These are phyloP conservation scores for Amblyornis subalaris DNA, from an alignment of 2,113 vertebrate species.

Conservation along the genomic window DNA sequence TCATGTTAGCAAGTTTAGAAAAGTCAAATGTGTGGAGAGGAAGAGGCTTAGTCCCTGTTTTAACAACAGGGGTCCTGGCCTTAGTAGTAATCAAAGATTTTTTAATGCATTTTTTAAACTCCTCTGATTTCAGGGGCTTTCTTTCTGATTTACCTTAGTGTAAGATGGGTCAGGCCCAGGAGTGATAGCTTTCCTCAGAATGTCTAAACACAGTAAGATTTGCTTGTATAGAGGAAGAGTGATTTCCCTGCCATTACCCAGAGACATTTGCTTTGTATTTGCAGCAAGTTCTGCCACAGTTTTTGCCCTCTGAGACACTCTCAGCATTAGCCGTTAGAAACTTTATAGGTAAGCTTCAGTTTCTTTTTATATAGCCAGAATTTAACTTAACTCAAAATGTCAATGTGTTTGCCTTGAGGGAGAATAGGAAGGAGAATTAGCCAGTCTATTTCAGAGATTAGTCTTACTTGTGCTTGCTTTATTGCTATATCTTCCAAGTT, in stretches of 20 bases:
- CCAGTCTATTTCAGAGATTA: slow-evolving; percentile 46
- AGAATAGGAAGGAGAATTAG: slow-evolving; percentile 21
- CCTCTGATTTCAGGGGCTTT: not conserved
- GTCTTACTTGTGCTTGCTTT: slow-evolving; percentile 24
- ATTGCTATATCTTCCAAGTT: slow-evolving; percentile 5
- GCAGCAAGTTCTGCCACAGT: not conserved
- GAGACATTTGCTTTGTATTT: slow-evolving; percentile 21
- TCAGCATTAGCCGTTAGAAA: not conserved
- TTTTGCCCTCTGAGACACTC: slow-evolving; percentile 24
- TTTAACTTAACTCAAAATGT: slow-evolving; percentile 32
- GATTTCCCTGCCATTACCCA: not conserved
- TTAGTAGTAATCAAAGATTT: not conserved
- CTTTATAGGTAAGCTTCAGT: not conserved
- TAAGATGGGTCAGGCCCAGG: not conserved
- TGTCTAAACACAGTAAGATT: not conserved
- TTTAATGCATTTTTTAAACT: not conserved
- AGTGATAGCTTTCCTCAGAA: not conserved
- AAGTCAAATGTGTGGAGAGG: not conserved
- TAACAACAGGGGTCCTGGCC: not conserved
- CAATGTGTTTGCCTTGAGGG: slow-evolving; percentile 29
- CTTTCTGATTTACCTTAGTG: not conserved
- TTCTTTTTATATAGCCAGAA: slow-evolving; percentile 21
- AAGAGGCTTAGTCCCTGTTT: not conserved
- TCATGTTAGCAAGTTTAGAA: not conserved
- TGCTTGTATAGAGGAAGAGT: not conserved